Percentiles rank a stretch among this genome's conserved stretches.
Evolutionary conservation across 1,140 invertebrate species (phyloP).

Genomic region (Pectinophora gossypiella): DNA sequence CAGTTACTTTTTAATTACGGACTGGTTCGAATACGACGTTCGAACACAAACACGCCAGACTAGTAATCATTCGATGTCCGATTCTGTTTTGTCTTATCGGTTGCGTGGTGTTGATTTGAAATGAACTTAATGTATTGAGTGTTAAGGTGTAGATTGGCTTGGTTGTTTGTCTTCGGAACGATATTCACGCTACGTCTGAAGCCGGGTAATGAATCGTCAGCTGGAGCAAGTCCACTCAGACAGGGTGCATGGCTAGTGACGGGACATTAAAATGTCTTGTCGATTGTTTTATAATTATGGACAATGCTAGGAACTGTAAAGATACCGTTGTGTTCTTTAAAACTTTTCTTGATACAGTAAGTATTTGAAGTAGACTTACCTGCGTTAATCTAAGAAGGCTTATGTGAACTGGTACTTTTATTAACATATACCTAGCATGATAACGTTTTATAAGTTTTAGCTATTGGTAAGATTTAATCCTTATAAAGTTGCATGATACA

Average conservation of each 20-base stretch:
- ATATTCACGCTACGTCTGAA: constrained; percentile 58
- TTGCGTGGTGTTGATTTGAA: constrained; percentile 17
- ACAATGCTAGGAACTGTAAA: no score
- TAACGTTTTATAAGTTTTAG: no score
- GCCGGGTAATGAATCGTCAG: constrained; percentile 67
- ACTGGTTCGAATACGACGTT: constrained; percentile 41
- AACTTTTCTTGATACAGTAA: no score
- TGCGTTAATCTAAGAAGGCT: no score
- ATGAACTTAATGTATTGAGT: constrained; percentile 17
- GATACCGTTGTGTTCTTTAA: no score
- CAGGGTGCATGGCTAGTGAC: constrained; percentile 15
- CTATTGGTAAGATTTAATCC: no score
- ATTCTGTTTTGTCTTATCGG: constrained; percentile 61
- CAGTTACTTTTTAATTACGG: constrained; percentile 34
- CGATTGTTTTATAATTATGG: no score
- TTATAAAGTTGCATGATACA: no score
- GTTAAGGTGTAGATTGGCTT: constrained; percentile 21
- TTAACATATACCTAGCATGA: no score
- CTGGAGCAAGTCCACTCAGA: constrained; percentile 48
- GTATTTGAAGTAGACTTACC: no score
- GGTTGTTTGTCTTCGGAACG: constrained; percentile 20
- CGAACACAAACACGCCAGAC: constrained; percentile 43
- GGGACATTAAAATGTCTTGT: background rate
- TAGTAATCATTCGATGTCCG: constrained; percentile 71
- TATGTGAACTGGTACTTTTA: no score